These are phyloP conservation scores for Nycticorax nycticorax DNA, from an alignment of 2,113 vertebrate genomes.

Conservation along the genomic window DNA sequence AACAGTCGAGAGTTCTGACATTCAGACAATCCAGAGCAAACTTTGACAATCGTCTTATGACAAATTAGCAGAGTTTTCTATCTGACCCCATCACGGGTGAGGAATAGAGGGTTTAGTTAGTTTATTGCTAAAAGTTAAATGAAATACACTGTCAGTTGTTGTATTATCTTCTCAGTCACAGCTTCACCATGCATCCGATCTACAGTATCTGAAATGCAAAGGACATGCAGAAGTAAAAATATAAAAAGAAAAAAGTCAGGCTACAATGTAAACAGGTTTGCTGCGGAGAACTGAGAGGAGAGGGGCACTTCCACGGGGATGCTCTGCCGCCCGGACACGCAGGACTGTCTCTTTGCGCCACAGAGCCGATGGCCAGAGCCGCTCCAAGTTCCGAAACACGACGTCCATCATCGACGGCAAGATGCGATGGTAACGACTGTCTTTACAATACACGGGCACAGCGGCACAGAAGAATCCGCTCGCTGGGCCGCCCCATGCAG, in stretches of 20 bases:
- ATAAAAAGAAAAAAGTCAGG: slow-evolving; percentile 76
- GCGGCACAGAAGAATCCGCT: neutral
- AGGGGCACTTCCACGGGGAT: slow-evolving; percentile 41
- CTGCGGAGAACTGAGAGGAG: slow-evolving; percentile 72
- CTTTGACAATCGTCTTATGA: slow-evolving; percentile 90
- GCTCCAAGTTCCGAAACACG: neutral
- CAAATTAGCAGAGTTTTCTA: slow-evolving; percentile 90
- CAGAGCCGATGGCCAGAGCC: neutral
- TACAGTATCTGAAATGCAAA: slow-evolving; percentile 95
- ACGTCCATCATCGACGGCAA: neutral
- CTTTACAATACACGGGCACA: neutral
- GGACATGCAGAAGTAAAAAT: slow-evolving; percentile 93
- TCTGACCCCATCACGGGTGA: slow-evolving; percentile 84
- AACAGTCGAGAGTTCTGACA: slow-evolving; percentile 83
- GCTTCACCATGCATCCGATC: slow-evolving; percentile 98
- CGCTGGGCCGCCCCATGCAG: neutral
- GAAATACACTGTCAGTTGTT: slow-evolving; percentile 90
- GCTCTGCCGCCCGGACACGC: neutral
- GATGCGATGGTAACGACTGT: neutral
- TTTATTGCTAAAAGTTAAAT: slow-evolving; percentile 98
- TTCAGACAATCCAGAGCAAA: slow-evolving; percentile 79
- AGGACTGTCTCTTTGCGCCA: slow-evolving; percentile 46
- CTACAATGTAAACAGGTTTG: slow-evolving; percentile 78
- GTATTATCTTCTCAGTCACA: slow-evolving; percentile 91
- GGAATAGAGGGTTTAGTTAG: slow-evolving; percentile 75